These are phyloP conservation scores for Tenebrio molitor DNA, from an alignment of 1,140 invertebrate genomes.

Conservation along the genomic window DNA sequence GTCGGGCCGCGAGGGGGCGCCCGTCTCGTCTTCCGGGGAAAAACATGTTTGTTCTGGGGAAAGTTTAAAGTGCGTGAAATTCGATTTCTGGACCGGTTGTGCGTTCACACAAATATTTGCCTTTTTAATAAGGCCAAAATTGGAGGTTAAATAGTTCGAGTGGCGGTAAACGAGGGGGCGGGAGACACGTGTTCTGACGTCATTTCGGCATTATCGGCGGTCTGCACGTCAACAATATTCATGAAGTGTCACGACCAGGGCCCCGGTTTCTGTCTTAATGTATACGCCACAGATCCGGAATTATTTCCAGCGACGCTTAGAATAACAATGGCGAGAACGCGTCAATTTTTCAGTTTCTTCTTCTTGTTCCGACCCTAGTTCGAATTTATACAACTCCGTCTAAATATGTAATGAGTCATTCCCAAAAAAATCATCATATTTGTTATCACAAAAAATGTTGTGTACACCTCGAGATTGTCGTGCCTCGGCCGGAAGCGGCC, in stretches of 20 bases:
- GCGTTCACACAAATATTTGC: conserved; percentile 31
- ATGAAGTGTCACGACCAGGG: conserved; percentile 23
- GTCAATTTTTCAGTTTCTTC: conserved; percentile 1
- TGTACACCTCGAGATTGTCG: too few species aligned
- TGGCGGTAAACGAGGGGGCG: conserved; percentile 14
- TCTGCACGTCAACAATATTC: conserved; percentile 22
- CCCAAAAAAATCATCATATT: too few species aligned
- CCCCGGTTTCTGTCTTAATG: conserved; percentile 6
- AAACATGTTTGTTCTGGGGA: conserved; percentile 1
- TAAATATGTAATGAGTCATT: too few species aligned
- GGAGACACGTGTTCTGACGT: conserved; percentile 5
- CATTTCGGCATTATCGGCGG: not conserved
- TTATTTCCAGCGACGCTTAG: not conserved
- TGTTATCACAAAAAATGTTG: too few species aligned
- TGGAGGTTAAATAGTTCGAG: conserved; percentile 29
- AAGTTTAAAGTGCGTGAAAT: conserved; percentile 15
- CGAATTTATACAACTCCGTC: too few species aligned
- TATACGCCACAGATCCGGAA: not conserved
- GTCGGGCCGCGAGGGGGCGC: not conserved
- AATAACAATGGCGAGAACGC: conserved; percentile 3
- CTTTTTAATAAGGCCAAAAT: conserved; percentile 30
- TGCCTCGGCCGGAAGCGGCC: too few species aligned
- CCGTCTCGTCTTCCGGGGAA: not conserved
- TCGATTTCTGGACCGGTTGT: not conserved
- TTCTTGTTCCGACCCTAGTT: too few species aligned